A percentile compares a stretch with the other conserved stretches of the same genome.
phyloP scores from a whole-genome alignment of 2,113 vertebrate genomes.

The Tachycineta bicolor region DNA sequence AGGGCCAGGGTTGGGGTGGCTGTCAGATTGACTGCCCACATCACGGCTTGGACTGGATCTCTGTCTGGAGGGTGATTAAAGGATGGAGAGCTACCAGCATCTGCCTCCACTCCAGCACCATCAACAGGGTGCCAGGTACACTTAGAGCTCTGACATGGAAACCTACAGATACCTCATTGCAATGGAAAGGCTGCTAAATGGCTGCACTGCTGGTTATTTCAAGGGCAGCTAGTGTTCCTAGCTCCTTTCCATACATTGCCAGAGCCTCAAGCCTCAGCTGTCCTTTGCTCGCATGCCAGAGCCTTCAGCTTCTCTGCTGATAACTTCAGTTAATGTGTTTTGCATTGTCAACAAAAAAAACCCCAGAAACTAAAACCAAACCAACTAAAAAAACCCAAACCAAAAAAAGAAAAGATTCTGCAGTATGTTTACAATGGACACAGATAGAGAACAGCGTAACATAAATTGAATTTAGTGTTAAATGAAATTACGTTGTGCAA shows the following conservation, averaged over 20 bases:
- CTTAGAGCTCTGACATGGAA: not conserved
- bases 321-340: conserved; percentile 20
- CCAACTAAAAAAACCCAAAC: not conserved
- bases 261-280: not conserved
- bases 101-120: not conserved
- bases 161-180: not conserved
- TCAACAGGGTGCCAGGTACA: not conserved
- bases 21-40: not conserved
- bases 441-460: not conserved
- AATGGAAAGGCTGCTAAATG: not conserved
- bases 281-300: not conserved
- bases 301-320: conserved; percentile 8
- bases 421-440: not conserved
- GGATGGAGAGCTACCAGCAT: not conserved
- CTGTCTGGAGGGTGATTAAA: not conserved
- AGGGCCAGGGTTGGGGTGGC: not conserved
- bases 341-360: not conserved
- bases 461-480: conserved; percentile 46
- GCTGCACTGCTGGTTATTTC: not conserved
- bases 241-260: not conserved
- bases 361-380: not conserved
- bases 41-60: not conserved
- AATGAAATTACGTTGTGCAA: conserved; percentile 14
- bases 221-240: not conserved
- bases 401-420: not conserved